These are phyloP conservation scores for Melipona beecheii DNA, from an alignment of 2,888 invertebrate species.

Conservation along the genomic window DNA sequence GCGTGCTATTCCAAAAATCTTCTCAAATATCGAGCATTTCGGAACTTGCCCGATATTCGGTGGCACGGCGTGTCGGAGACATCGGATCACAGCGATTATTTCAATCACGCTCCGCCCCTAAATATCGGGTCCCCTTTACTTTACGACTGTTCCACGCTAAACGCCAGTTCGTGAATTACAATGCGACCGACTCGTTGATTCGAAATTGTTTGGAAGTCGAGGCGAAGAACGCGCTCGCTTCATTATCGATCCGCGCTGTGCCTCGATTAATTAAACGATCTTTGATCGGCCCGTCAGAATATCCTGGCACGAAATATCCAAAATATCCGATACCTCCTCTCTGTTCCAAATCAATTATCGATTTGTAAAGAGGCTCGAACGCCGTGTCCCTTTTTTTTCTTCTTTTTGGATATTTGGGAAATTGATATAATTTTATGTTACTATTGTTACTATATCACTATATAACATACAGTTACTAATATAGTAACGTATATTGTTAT, in stretches of 20 bases:
- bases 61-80: neutral
- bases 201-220: constrained; percentile 20
- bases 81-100: constrained; percentile 30
- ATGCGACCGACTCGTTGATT: constrained; percentile 28
- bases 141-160: constrained; percentile 2
- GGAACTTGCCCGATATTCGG: neutral
- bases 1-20: neutral
- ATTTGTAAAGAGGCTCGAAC: neutral
- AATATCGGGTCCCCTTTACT: constrained; percentile 17
- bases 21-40: neutral
- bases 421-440: too few relatives aligned
- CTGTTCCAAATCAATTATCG: neutral
- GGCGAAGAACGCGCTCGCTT: neutral
- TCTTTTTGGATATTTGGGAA: too few relatives aligned
- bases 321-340: neutral
- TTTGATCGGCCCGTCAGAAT: constrained; percentile 21
- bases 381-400: too few relatives aligned
- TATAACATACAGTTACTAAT: too few relatives aligned
- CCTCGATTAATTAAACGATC: constrained; percentile 36
- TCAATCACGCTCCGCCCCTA: constrained; percentile 19
- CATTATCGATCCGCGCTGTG: constrained; percentile 4
- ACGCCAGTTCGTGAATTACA: constrained; percentile 14
- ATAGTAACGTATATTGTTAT: too few relatives aligned
- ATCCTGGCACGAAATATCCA: too few relatives aligned
- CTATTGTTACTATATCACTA: too few relatives aligned